Evolutionary conservation across 2,888 invertebrate species (phyloP).

Genomic region (Macaria notata): DNA sequence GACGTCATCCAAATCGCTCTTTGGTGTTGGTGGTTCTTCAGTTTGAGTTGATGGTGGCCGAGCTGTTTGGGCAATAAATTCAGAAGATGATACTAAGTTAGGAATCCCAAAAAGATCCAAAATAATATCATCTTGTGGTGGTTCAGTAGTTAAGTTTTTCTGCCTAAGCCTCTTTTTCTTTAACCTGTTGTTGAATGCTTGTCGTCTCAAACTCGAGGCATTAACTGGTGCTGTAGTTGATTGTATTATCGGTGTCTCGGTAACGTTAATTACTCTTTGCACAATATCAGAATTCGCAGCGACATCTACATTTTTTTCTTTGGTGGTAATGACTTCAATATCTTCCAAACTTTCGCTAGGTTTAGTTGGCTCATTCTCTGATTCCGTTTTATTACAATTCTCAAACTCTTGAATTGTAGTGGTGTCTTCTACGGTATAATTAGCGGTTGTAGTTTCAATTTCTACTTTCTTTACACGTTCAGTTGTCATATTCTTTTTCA

Average conservation of each 20-base stretch:
- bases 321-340: constrained; percentile 6
- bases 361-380: constrained; percentile 18
- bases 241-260: constrained; percentile 43
- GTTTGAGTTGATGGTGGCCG: not conserved
- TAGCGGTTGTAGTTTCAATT: constrained; percentile 39
- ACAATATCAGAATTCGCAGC: constrained; percentile 35
- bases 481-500: constrained; percentile 43
- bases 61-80: constrained; percentile 60
- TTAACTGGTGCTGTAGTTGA: constrained; percentile 44
- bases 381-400: constrained; percentile 27
- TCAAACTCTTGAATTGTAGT: constrained; percentile 27
- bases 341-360: constrained; percentile 36
- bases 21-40: constrained; percentile 48
- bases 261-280: constrained; percentile 30
- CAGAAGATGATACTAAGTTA: constrained; percentile 67
- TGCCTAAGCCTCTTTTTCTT: constrained; percentile 66
- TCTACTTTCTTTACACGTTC: constrained; percentile 37
- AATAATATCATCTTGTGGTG: constrained; percentile 57
- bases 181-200: constrained; percentile 61
- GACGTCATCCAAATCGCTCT: constrained; percentile 37
- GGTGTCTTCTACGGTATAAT: constrained; percentile 25
- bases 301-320: constrained; percentile 31
- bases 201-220: constrained; percentile 54
- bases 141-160: constrained; percentile 61
- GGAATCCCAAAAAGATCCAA: constrained; percentile 62